A percentile compares a stretch with the other conserved stretches of the same genome.
Conservation (phyloP, 2,113 vertebrate genomes). For the Polypterus bichir region DNA sequence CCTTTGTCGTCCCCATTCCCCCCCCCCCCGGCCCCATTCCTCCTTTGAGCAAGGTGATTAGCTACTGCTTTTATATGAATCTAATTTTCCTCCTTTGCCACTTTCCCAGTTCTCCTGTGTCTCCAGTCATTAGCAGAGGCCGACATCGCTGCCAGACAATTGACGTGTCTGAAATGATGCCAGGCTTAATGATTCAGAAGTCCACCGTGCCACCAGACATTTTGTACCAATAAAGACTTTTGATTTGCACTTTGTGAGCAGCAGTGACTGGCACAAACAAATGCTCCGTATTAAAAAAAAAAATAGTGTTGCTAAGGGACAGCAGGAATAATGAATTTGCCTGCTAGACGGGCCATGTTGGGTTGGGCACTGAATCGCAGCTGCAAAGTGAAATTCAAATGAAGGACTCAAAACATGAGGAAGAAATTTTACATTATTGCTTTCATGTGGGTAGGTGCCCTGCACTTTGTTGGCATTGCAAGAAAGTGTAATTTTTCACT, state of each 20-base stretch:
- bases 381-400: not conserved
- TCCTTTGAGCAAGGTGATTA: not conserved
- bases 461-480: not conserved
- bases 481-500: too few relatives aligned
- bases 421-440: not conserved
- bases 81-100: not conserved
- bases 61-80: not conserved
- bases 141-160: not conserved
- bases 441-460: not conserved
- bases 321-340: not conserved
- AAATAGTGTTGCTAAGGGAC: not conserved
- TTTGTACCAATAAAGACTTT: not conserved
- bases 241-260: not conserved
- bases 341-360: not conserved
- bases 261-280: not conserved
- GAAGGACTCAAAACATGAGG: not conserved
- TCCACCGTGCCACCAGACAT: constrained; percentile 20
- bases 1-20: not conserved
- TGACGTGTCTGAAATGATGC: not conserved
- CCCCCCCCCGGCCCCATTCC: too few relatives aligned
- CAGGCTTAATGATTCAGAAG: not conserved
- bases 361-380: not conserved
- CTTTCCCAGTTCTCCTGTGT: not conserved
- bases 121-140: not conserved
- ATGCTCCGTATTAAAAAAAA: not conserved